Conservation (phyloP, 2,113 vertebrate genomes). For the Albula glossodonta region DNA sequence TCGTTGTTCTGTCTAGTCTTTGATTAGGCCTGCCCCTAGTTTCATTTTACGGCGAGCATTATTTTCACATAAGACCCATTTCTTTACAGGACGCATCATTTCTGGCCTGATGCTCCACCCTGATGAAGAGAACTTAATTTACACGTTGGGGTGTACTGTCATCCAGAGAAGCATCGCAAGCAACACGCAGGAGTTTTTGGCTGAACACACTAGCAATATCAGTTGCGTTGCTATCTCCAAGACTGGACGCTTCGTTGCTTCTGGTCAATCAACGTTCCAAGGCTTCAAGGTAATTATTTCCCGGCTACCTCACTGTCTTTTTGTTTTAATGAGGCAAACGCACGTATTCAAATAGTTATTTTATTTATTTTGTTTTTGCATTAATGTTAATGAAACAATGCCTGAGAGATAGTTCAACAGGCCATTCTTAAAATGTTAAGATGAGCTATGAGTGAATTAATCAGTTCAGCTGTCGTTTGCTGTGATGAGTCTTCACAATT, state of each 20-base stretch:
- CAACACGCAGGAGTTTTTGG: constrained; percentile 76
- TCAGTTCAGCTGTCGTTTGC: not conserved
- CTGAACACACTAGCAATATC: constrained; percentile 82
- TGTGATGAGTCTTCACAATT: not conserved
- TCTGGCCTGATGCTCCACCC: constrained; percentile 82
- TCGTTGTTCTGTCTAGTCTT: too few species aligned
- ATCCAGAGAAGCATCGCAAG: constrained; percentile 75
- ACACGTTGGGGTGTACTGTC: constrained; percentile 82
- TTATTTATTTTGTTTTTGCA: too few species aligned
- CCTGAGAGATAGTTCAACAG: too few species aligned
- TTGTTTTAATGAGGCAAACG: not conserved
- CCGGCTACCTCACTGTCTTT: not conserved
- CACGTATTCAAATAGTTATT: not conserved
- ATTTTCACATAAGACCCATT: too few species aligned
- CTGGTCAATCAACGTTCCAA: constrained; percentile 84
- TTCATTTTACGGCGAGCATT: not conserved
- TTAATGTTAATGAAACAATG: too few species aligned
- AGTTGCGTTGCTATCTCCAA: constrained; percentile 78
- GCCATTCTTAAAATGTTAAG: not conserved
- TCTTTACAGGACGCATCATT: constrained; percentile 71
- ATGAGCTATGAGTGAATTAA: not conserved
- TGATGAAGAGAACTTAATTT: constrained; percentile 78
- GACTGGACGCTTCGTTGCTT: constrained; percentile 76
- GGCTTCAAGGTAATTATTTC: constrained; percentile 78
- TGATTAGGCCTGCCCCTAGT: too few species aligned